These are phyloP conservation scores for Probosciger aterrimus DNA, from an alignment of 2,113 vertebrate species.

Conservation along the genomic window DNA sequence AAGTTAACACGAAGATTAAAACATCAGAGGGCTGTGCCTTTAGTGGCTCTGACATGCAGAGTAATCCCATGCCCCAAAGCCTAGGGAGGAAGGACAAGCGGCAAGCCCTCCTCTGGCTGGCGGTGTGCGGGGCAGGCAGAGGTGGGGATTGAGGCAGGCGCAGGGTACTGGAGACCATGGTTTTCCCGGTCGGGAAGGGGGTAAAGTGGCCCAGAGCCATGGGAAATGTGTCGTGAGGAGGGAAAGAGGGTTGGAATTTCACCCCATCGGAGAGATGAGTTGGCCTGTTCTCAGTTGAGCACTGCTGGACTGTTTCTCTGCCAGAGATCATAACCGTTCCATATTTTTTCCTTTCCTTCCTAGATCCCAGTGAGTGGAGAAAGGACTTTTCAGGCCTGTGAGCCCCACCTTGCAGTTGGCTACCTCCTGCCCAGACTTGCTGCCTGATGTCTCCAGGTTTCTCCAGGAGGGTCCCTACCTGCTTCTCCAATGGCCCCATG, in stretches of 20 bases:
- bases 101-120: constrained; percentile 44
- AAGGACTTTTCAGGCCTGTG: not conserved
- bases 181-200: accelerated
- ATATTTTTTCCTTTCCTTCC: not conserved
- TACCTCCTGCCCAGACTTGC: not conserved
- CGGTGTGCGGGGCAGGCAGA: constrained; percentile 2
- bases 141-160: not conserved
- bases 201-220: not conserved
- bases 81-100: constrained; percentile 25
- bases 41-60: constrained; percentile 72
- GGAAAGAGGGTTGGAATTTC: not conserved
- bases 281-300: not conserved
- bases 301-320: not conserved
- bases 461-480: not conserved
- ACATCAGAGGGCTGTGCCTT: constrained; percentile 72
- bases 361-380: not conserved
- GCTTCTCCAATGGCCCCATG: not conserved
- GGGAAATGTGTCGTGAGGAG: not conserved
- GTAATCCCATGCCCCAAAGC: constrained; percentile 72
- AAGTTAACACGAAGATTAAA: constrained; percentile 73
- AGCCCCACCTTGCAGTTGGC: not conserved
- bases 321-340: not conserved
- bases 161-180: not conserved
- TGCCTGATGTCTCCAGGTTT: not conserved
- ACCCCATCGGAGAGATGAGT: not conserved